A percentile compares a stretch with the other conserved stretches of the same genome.
Evolutionary conservation across 2,888 invertebrate genomes (phyloP).

Genomic region (Bedellia somnulentella): DNA sequence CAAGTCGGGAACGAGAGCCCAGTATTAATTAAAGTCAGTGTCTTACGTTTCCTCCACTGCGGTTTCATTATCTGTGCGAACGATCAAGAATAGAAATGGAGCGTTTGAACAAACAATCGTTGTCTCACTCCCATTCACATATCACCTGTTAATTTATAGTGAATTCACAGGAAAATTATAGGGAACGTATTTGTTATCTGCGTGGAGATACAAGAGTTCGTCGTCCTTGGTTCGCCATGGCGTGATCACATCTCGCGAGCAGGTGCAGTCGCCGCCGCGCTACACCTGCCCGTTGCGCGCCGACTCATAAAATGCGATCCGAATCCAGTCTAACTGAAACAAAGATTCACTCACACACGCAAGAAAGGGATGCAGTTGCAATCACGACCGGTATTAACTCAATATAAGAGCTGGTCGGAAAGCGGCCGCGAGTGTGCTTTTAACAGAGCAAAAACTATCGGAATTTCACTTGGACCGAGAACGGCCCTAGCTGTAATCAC

Average conservation of each 20-base stretch:
- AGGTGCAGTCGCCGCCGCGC: conserved; percentile 33
- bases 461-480: conserved; percentile 48
- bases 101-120: conserved; percentile 15
- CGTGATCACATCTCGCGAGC: conserved; percentile 45
- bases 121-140: conserved; percentile 28
- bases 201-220: conserved; percentile 38
- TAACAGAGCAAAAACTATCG: conserved; percentile 56
- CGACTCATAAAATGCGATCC: conserved; percentile 59
- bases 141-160: conserved; percentile 45
- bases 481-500: conserved; percentile 41
- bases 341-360: conserved; percentile 31
- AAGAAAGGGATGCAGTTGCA: conserved; percentile 31
- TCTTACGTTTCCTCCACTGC: conserved; percentile 16
- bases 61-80: conserved; percentile 22
- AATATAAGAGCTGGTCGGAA: conserved; percentile 42
- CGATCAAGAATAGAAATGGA: conserved; percentile 21
- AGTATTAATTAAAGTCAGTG: conserved; percentile 9
- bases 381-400: conserved; percentile 57
- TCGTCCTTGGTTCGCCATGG: conserved; percentile 24
- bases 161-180: conserved; percentile 36
- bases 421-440: conserved; percentile 56
- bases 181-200: conserved; percentile 30
- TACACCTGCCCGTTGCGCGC: conserved; percentile 53
- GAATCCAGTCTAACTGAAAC: conserved; percentile 44
- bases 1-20: conserved; percentile 4